Evolutionary conservation across 2,797 vertebrate species (phyloP).

Genomic region (Smutsia gigantea): DNA sequence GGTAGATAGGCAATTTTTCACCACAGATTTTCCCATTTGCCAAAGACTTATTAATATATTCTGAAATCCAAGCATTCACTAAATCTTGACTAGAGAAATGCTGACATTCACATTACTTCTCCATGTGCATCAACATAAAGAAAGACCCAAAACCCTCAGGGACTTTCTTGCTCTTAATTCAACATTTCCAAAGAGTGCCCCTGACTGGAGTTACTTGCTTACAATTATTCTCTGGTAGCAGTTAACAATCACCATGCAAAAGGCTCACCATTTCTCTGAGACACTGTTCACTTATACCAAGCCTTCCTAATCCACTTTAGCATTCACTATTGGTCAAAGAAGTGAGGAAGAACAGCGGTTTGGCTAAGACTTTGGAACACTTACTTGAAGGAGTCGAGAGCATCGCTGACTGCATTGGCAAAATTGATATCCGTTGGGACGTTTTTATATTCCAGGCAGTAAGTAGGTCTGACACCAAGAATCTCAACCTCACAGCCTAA

Average conservation of each 20-base stretch:
- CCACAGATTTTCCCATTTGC: background rate
- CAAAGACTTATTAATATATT: background rate
- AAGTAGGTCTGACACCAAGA: constrained; percentile 91
- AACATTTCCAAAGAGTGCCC: background rate
- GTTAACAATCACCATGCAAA: background rate
- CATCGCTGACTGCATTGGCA: constrained; percentile 88
- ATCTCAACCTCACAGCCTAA: constrained; percentile 97
- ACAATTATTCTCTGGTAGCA: background rate
- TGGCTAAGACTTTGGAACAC: background rate
- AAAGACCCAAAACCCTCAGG: background rate
- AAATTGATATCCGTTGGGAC: constrained; percentile 92
- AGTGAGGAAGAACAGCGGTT: background rate
- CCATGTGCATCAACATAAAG: background rate
- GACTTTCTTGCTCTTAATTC: background rate
- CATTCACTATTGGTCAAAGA: background rate
- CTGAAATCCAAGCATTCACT: background rate
- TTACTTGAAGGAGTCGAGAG: constrained; percentile 91
- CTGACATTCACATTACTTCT: background rate
- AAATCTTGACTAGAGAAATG: background rate
- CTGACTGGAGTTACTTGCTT: background rate
- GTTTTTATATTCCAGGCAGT: constrained; percentile 93
- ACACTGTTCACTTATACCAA: background rate
- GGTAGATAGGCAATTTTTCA: background rate
- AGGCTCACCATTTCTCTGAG: background rate
- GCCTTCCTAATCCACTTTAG: background rate